Percentiles rank a stretch among this genome's conserved stretches.
phyloP scores from a whole-genome alignment of 2,888 invertebrate species.

The Cheiracanthium punctorium region DNA sequence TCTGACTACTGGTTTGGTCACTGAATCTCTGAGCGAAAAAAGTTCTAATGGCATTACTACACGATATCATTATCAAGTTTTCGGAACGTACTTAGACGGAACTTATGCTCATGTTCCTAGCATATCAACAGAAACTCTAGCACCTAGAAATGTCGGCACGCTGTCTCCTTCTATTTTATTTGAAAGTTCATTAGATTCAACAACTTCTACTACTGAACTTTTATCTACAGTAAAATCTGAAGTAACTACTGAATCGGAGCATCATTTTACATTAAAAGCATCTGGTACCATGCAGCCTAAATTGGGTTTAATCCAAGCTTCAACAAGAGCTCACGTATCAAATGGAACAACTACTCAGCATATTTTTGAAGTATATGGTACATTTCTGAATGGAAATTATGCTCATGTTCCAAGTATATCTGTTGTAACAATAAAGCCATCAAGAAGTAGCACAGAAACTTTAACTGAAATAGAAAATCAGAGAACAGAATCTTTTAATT shows the following conservation, averaged over 20 bases:
- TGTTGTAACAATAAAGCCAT: slow-evolving; percentile 21
- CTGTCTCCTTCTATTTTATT: neutral
- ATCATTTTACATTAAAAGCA: neutral
- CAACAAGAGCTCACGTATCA: slow-evolving; percentile 31
- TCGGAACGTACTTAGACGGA: slow-evolving; percentile 68
- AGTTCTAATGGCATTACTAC: slow-evolving; percentile 63
- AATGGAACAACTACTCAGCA: slow-evolving; percentile 48
- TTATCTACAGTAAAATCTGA: neutral
- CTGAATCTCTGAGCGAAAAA: slow-evolving; percentile 59
- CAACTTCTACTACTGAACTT: neutral
- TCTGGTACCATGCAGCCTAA: neutral
- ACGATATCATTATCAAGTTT: slow-evolving; percentile 60
- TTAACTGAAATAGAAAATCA: neutral
- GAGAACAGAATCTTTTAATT: neutral
- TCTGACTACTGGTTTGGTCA: slow-evolving; percentile 61
- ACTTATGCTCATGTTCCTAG: slow-evolving; percentile 70
- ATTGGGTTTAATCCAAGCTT: slow-evolving; percentile 40
- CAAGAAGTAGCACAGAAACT: neutral
- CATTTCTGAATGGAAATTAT: slow-evolving; percentile 39
- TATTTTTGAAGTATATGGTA: slow-evolving; percentile 51
- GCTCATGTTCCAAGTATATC: slow-evolving; percentile 50
- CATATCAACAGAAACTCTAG: slow-evolving; percentile 58
- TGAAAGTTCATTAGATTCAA: neutral
- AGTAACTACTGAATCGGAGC: neutral
- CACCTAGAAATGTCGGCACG: neutral